Conservation (phyloP, 2,888 invertebrate genomes). For the Nasonia oneida region DNA sequence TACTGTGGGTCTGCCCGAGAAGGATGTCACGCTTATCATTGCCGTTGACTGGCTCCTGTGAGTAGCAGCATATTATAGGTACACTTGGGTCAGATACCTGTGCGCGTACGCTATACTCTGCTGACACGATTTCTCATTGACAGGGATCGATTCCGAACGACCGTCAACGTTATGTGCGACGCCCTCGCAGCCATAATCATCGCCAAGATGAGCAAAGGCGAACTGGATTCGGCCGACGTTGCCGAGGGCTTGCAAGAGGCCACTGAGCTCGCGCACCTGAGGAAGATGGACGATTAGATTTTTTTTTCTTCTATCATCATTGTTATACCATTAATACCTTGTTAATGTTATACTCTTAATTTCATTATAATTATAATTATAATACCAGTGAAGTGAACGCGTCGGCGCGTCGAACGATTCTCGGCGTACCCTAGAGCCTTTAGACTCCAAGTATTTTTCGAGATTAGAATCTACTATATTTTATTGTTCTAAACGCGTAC, state of each 20-base stretch:
- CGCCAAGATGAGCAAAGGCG: constrained; percentile 89
- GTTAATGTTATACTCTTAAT: not conserved
- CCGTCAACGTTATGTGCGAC: constrained; percentile 97
- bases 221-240: constrained; percentile 79
- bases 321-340: not conserved
- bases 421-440: not conserved
- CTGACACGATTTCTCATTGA: constrained; percentile 62
- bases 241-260: constrained; percentile 69
- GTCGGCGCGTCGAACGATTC: constrained; percentile 11
- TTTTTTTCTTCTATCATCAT: not conserved
- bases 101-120: no score
- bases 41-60: constrained; percentile 96
- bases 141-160: constrained; percentile 92
- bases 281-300: constrained; percentile 57
- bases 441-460: constrained; percentile 17
- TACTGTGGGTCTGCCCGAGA: constrained; percentile 92
- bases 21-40: constrained; percentile 93
- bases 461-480: constrained; percentile 24
- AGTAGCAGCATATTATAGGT: constrained; percentile 77
- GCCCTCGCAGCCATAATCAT: constrained; percentile 96
- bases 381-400: constrained; percentile 53
- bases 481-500: constrained; percentile 5
- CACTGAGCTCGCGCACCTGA: constrained; percentile 69
- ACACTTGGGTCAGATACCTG: no score
- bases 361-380: not conserved